Base-by-base conservation (phyloP, 2,113 vertebrate species). In the Speoplatyrhinus poulsoni region DNA sequence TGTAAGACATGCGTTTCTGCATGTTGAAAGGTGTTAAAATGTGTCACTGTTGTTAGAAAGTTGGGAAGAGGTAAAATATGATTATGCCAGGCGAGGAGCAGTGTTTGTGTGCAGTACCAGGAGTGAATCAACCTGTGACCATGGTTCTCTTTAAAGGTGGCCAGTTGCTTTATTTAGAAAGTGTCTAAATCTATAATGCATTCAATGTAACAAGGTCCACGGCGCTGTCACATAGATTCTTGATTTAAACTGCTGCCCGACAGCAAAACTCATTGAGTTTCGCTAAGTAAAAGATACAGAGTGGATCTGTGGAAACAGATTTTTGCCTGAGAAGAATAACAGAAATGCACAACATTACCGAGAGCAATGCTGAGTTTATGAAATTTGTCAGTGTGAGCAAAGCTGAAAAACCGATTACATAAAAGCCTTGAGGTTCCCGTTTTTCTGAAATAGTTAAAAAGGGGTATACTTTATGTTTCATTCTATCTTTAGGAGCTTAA, bases 91-190 rank as follows among this genome's bases (percentile, higher is more conserved):
- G n/a, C 26, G 26, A 26, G 26, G 26, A 26, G 26, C 13, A 50
- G 11, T 50, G 13, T 32, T 10, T 3, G 12, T 50, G 7, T 6
- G 1, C 32, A 3, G 48, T 13, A 60, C 26, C 50, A 32, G 15
- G 57, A 19, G 19, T 1, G 62, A 3, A 17, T 33, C 26, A 0
- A 54, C 33, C 57, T 63, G 41, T 48, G 32, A 50, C 41, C 9
- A 26, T 53, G 57, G 16, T 46, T 55, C 36, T 15, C 67, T 77
- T 6, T 1, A 26, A 48, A 75, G 50, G 41, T 1, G 32, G 59
- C 67, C 56, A 63, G 57, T 70, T 70, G 60, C 68, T 66, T 82
- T 8, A 67, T 67, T 50, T 67, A 12, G 57, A 56, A 19, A 16
- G 54, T 56, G 54, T 26, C 54, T 56, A 9, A 19, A 56, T 56